Conservation (phyloP, 1,140 invertebrate species). For the Eueides isabella region DNA sequence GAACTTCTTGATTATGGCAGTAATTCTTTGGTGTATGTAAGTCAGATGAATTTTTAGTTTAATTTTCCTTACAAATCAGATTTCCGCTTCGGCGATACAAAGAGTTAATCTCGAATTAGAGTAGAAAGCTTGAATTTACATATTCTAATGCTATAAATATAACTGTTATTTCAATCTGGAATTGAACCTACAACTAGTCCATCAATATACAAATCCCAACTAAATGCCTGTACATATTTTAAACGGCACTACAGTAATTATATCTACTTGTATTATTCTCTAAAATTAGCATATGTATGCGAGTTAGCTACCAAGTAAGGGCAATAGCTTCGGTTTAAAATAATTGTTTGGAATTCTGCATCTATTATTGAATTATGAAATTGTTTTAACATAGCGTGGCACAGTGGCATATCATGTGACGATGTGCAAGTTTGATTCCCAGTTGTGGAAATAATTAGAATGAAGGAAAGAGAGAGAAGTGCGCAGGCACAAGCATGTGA, state of each 20-base stretch:
- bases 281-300: neutral
- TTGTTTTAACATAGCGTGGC: neutral
- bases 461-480: too few relatives aligned
- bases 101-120: too few relatives aligned
- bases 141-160: neutral
- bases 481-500: too few relatives aligned
- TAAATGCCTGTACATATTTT: neutral
- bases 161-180: neutral
- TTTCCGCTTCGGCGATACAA: too few relatives aligned
- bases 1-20: too few relatives aligned
- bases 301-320: neutral
- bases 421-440: neutral
- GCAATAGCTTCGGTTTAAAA: neutral
- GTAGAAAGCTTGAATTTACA: too few relatives aligned
- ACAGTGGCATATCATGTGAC: neutral
- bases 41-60: too few relatives aligned
- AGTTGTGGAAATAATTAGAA: neutral
- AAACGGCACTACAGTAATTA: neutral
- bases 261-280: neutral
- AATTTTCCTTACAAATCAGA: too few relatives aligned
- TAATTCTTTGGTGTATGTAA: too few relatives aligned
- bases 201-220: neutral
- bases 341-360: neutral
- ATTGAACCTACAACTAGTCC: neutral
- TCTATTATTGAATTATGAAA: neutral